phyloP scores from a whole-genome alignment of 2,888 invertebrate species.

The Drosophila neonasuta region DNA sequence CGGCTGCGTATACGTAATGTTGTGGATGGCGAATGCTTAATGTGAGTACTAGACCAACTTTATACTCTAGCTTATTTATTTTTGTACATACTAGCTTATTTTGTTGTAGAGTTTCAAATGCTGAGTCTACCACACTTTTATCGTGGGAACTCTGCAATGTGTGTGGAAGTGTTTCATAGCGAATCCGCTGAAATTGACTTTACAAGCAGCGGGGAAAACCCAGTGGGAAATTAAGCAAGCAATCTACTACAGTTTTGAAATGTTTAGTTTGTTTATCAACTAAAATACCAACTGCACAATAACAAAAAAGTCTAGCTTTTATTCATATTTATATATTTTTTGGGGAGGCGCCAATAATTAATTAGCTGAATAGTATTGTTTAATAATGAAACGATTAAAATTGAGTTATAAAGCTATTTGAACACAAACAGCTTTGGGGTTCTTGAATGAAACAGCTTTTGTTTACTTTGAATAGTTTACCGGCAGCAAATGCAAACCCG shows the following conservation, averaged over 20 bases:
- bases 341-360: neutral
- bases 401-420: neutral
- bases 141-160: conserved; percentile 9
- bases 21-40: conserved; percentile 55
- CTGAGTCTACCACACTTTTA: neutral
- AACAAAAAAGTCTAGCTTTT: neutral
- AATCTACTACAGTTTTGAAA: conserved; percentile 38
- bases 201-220: conserved; percentile 10
- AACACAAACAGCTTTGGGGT: neutral
- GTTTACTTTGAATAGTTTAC: neutral
- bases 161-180: neutral
- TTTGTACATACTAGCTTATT: neutral
- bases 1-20: conserved; percentile 43
- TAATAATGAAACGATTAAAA: neutral
- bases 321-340: neutral
- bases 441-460: neutral
- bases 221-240: conserved; percentile 38
- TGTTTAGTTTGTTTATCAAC: conserved; percentile 13
- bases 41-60: conserved; percentile 57
- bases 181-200: conserved; percentile 26
- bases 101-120: conserved; percentile 3
- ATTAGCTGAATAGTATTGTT: neutral
- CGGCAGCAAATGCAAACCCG: neutral
- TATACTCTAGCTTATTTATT: conserved; percentile 27
- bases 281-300: neutral